Base-by-base conservation (phyloP, 2,113 vertebrate species). In the Perca flavescens region DNA sequence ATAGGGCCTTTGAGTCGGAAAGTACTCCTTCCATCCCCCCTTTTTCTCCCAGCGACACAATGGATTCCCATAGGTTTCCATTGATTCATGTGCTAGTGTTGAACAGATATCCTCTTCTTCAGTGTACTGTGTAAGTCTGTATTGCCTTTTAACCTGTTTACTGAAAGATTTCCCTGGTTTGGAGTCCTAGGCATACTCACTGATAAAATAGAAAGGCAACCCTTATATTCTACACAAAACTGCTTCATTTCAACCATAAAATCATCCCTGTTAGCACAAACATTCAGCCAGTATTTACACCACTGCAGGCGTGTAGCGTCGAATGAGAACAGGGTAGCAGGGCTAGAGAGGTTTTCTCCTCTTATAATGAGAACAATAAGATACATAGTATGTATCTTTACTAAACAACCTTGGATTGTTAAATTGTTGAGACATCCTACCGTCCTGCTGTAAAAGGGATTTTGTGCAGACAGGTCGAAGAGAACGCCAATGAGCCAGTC, bases 31-130 rank as follows among this genome's bases (percentile, higher is more conserved):
- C 77, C 57, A 75, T 73, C 64, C 28, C n/a, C 28, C 78, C 76
- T 50, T 70, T 75, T 82, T 88, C 81, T 85, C 64, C 63, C 69
- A 77, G 75, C 80, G 85, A 90, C 75, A 84, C 82, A 86, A 84
- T 84, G 85, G 83, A 90, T 94, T 94, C 91, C 91, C 89, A 86
- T 80, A 82, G 88, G 91, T 76, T 67, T 69, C 69, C 69, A 77
- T 71, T 86, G 86, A 95, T 93, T 93, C 87, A 88, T 89, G 82
- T 43, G 82, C 75, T 86, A 83, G 88, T 89, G 87, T 88, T 89
- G 90, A 79, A 90, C 84, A 79, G 77, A 87, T 76, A 77, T 63
- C 67, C 79, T 77, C 83, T 73, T 80, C 88, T 82, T 71, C 84
- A 74, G 63, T 76, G 79, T 64, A 65, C 86, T 61, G 76, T 0